A percentile compares a stretch with the other conserved stretches of the same genome.
Evolutionary conservation across 1,140 invertebrate genomes (phyloP).

Genomic region (Bilobella aurantiaca): DNA sequence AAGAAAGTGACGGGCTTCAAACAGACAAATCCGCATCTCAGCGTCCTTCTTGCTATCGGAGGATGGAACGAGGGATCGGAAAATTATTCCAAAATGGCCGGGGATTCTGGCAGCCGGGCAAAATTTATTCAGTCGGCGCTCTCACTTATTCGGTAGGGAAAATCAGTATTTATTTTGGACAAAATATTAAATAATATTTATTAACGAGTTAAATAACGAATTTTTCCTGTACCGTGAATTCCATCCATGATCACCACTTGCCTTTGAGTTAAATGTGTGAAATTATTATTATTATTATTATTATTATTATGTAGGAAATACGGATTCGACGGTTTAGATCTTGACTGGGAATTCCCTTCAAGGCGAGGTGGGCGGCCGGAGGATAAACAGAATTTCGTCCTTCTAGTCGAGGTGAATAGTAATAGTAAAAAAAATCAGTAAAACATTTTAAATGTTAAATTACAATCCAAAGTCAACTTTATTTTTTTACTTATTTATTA

Average conservation of each 20-base stretch:
- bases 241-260: too few relatives aligned
- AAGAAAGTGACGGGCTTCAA: too few relatives aligned
- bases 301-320: too few relatives aligned
- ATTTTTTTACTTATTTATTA: background rate
- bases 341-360: conserved; percentile 69
- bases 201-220: too few relatives aligned
- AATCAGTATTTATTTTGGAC: too few relatives aligned
- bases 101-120: background rate
- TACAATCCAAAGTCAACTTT: background rate
- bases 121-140: background rate
- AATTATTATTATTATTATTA: too few relatives aligned
- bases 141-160: too few relatives aligned
- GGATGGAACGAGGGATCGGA: background rate
- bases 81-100: background rate
- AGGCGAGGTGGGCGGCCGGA: conserved; percentile 56
- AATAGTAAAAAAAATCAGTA: too few relatives aligned
- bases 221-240: too few relatives aligned
- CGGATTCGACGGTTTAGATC: conserved; percentile 69
- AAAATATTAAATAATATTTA: too few relatives aligned
- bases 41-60: background rate
- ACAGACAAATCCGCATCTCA: background rate
- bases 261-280: too few relatives aligned
- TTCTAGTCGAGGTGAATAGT: background rate
- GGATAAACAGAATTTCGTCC: conserved; percentile 67
- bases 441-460: background rate